A percentile compares a stretch with the other conserved stretches of the same genome.
phyloP scores from a whole-genome alignment of 2,888 invertebrate species.

The Stenodera caucasica region DNA sequence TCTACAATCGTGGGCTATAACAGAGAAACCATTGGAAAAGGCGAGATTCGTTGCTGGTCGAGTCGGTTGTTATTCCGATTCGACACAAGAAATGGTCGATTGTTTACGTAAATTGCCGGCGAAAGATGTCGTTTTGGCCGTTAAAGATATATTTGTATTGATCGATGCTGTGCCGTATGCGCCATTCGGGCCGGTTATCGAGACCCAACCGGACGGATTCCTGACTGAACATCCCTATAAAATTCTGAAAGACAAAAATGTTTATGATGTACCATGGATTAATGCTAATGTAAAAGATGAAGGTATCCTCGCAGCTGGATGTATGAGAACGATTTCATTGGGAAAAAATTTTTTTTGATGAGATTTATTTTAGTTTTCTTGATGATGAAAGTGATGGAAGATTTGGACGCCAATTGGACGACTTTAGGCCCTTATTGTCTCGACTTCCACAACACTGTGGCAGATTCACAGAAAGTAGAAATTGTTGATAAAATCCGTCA shows the following conservation, averaged over 20 bases:
- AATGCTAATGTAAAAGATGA: slow-evolving; percentile 70
- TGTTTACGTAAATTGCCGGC: slow-evolving; percentile 66
- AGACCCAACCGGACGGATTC: slow-evolving; percentile 60
- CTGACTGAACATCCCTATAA: slow-evolving; percentile 66
- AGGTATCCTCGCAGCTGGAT: slow-evolving; percentile 69
- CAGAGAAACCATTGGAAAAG: slow-evolving; percentile 61
- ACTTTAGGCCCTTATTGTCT: slow-evolving; percentile 41
- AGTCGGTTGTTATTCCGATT: slow-evolving; percentile 65
- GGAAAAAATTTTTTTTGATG: background rate
- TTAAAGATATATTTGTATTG: slow-evolving; percentile 59
- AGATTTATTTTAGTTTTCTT: slow-evolving; percentile 31
- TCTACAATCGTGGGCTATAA: slow-evolving; percentile 60
- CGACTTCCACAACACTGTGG: slow-evolving; percentile 43
- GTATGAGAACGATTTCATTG: slow-evolving; percentile 52
- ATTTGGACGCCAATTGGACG: slow-evolving; percentile 48
- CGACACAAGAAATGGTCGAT: slow-evolving; percentile 61
- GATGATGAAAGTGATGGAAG: slow-evolving; percentile 46
- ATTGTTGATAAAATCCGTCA: slow-evolving; percentile 40
- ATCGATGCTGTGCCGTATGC: slow-evolving; percentile 56
- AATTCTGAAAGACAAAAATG: slow-evolving; percentile 62
- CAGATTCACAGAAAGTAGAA: slow-evolving; percentile 30
- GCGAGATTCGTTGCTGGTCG: slow-evolving; percentile 62
- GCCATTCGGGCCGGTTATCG: slow-evolving; percentile 46
- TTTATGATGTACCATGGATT: slow-evolving; percentile 70
- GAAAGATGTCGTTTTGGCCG: slow-evolving; percentile 60